Conservation (phyloP, 2,888 invertebrate genomes). For the Rutpela maculata region DNA sequence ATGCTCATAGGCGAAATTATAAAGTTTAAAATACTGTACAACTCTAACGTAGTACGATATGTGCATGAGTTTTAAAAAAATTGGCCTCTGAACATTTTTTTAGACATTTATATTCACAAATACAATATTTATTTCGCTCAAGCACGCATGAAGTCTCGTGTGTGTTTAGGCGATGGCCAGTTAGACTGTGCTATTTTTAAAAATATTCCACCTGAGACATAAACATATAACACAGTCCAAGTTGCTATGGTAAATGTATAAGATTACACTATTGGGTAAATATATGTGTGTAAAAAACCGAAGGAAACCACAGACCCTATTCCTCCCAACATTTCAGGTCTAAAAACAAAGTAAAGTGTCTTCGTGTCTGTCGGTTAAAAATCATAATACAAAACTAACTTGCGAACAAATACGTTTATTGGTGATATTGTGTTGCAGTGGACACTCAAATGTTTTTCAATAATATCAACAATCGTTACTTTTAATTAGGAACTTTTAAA, state of each 20-base stretch:
- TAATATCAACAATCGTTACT: conserved; percentile 63
- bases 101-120: conserved; percentile 52
- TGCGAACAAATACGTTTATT: conserved; percentile 49
- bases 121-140: conserved; percentile 40
- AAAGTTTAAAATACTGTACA: conserved; percentile 60
- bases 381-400: conserved; percentile 47
- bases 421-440: conserved; percentile 36
- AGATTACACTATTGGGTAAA: conserved; percentile 53
- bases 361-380: conserved; percentile 54
- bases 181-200: conserved; percentile 57
- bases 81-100: conserved; percentile 55
- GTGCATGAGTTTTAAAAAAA: conserved; percentile 61
- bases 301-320: conserved; percentile 67
- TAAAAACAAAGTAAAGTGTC: conserved; percentile 57
- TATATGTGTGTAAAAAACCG: conserved; percentile 62
- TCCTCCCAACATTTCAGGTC: conserved; percentile 64
- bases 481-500: conserved; percentile 71
- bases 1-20: conserved; percentile 61
- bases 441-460: conserved; percentile 50
- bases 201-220: conserved; percentile 61
- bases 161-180: conserved; percentile 31
- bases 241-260: conserved; percentile 40
- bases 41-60: conserved; percentile 63
- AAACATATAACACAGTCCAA: conserved; percentile 39
- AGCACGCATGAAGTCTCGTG: conserved; percentile 23